phyloP scores from a whole-genome alignment of 2,797 vertebrate genomes.

The Gallinago stenura region DNA sequence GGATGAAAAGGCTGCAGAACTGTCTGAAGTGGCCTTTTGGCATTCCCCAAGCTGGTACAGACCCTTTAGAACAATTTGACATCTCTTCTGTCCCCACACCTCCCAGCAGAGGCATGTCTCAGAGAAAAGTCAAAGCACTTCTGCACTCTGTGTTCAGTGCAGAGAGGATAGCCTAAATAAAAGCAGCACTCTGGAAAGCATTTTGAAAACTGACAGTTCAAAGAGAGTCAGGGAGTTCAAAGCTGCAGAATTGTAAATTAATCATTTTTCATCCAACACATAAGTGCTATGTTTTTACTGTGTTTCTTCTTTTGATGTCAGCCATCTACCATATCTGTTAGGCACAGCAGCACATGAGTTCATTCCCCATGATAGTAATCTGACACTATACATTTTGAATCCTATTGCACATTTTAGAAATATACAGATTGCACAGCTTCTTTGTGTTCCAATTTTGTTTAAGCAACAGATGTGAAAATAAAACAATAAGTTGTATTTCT shows the following conservation, averaged over 20 bases:
- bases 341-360: not conserved
- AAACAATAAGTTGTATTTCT: not conserved
- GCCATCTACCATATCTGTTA: not conserved
- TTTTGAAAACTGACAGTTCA: constrained; percentile 35
- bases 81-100: not conserved
- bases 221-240: not conserved
- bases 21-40: not conserved
- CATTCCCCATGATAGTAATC: not conserved
- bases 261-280: not conserved
- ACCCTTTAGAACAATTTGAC: not conserved
- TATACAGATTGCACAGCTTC: not conserved
- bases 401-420: not conserved
- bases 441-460: not conserved
- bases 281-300: not conserved
- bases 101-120: not conserved
- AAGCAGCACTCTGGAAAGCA: not conserved
- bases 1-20: not conserved
- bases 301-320: not conserved
- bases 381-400: not conserved
- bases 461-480: not conserved
- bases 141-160: not conserved
- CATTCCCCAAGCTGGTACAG: not conserved
- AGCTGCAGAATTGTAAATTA: constrained; percentile 21
- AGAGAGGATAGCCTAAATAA: not conserved
- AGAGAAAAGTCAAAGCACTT: not conserved